Evolutionary conservation across 2,888 invertebrate genomes (phyloP).

Genomic region (Macroteleia sp.): DNA sequence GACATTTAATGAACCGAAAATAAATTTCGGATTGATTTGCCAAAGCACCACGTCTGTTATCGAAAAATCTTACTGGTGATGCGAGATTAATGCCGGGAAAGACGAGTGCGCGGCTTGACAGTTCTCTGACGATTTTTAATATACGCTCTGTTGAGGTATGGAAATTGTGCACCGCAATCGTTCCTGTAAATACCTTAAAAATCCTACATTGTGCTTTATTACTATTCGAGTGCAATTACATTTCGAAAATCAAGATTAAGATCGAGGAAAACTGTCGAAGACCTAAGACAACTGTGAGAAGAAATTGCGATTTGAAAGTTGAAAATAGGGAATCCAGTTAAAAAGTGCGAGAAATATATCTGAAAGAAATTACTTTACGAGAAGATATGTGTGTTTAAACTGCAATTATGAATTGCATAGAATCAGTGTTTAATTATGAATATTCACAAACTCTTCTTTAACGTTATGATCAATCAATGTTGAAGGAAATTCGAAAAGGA

Average conservation of each 20-base stretch:
- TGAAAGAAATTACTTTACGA: too few relatives aligned
- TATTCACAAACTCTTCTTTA: too few relatives aligned
- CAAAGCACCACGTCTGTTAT: neutral
- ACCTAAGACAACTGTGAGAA: too few relatives aligned
- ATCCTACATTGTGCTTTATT: conserved; percentile 18
- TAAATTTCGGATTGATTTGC: conserved; percentile 5
- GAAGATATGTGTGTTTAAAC: too few relatives aligned
- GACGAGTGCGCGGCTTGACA: conserved; percentile 14
- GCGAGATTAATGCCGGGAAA: conserved; percentile 9
- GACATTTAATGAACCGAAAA: conserved; percentile 21
- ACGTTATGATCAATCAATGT: too few relatives aligned
- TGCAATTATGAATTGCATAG: too few relatives aligned
- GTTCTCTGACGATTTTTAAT: conserved; percentile 9
- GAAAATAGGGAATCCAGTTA: too few relatives aligned
- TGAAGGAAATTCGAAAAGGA: too few relatives aligned
- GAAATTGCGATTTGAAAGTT: too few relatives aligned
- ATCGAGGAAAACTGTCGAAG: too few relatives aligned
- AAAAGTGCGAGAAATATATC: too few relatives aligned
- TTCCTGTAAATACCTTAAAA: neutral
- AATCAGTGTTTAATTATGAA: too few relatives aligned
- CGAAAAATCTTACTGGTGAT: conserved; percentile 1
- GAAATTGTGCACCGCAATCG: conserved; percentile 6
- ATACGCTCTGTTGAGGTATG: neutral
- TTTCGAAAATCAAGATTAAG: conserved; percentile 16
- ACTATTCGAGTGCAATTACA: conserved; percentile 29